Conservation (phyloP, 2,888 invertebrate genomes). For the Drosophila algonquin region DNA sequence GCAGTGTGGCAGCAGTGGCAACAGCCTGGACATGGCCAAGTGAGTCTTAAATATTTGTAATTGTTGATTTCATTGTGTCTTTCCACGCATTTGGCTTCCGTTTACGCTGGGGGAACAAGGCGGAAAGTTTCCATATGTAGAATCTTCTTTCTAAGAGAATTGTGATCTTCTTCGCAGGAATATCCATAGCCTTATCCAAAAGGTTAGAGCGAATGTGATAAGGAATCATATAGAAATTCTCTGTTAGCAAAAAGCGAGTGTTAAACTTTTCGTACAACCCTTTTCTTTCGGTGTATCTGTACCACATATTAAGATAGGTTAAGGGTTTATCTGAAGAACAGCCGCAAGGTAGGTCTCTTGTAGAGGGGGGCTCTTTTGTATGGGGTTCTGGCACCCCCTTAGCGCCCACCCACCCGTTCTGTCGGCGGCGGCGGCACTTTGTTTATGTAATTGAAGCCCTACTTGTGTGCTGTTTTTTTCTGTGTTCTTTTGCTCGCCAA, state of each 20-base stretch:
- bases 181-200: too few relatives aligned
- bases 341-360: background rate
- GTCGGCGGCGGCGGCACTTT: slow-evolving; percentile 57
- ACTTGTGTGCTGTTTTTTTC: slow-evolving; percentile 34
- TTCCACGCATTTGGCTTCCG: slow-evolving; percentile 1
- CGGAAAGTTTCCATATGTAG: too few relatives aligned
- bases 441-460: slow-evolving; percentile 70
- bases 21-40: slow-evolving; percentile 37
- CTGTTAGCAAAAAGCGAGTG: too few relatives aligned
- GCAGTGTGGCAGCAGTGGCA: background rate
- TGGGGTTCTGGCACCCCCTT: background rate
- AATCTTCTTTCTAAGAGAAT: too few relatives aligned
- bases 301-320: background rate
- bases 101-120: background rate
- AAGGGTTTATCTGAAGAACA: background rate
- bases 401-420: background rate
- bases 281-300: background rate
- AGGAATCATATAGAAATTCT: too few relatives aligned
- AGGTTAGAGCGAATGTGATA: too few relatives aligned
- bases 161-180: too few relatives aligned
- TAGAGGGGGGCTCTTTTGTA: too few relatives aligned
- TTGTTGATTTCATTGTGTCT: slow-evolving; percentile 22
- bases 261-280: too few relatives aligned
- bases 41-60: slow-evolving; percentile 33
- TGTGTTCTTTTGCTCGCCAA: slow-evolving; percentile 26